Evolutionary conservation across 2,797 vertebrate species (phyloP).

Genomic region (Oryzias dopingdopingensis): DNA sequence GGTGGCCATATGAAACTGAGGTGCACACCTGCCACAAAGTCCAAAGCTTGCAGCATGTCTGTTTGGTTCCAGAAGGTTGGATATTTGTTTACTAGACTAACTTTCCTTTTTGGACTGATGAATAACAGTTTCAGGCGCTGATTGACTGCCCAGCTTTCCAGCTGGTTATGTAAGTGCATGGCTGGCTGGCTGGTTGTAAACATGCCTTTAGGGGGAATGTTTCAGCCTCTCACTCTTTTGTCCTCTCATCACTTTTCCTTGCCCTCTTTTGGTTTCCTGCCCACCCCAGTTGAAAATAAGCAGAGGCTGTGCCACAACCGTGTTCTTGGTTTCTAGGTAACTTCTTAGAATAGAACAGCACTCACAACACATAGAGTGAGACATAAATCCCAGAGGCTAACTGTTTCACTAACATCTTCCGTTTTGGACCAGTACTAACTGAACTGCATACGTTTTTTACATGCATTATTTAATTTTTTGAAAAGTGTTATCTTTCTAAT

Average conservation of each 20-base stretch:
- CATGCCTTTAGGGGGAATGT: slow-evolving; percentile 16
- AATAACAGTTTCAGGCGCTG: slow-evolving; percentile 27
- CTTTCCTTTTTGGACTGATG: slow-evolving; percentile 31
- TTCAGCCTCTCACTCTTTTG: slow-evolving; percentile 23
- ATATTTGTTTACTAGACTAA: slow-evolving; percentile 22
- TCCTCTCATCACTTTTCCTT: slow-evolving; percentile 26
- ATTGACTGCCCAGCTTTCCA: slow-evolving; percentile 24
- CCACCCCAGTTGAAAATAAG: slow-evolving; percentile 33
- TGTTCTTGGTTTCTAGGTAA: slow-evolving; percentile 62
- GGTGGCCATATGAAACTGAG: slow-evolving; percentile 42
- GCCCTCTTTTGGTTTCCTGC: slow-evolving; percentile 26
- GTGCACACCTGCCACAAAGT: slow-evolving; percentile 60
- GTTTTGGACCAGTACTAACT: slow-evolving; percentile 46
- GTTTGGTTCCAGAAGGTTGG: slow-evolving; percentile 9
- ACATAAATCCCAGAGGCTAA: slow-evolving; percentile 58
- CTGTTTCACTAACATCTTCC: slow-evolving; percentile 54
- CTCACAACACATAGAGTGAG: slow-evolving; percentile 54
- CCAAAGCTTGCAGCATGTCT: slow-evolving; percentile 37
- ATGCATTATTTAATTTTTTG: background rate
- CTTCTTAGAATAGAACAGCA: slow-evolving; percentile 72
- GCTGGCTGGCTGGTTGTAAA: slow-evolving; percentile 28
- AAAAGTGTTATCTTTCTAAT: too few species aligned
- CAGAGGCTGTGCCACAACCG: slow-evolving; percentile 55
- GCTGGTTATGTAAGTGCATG: slow-evolving; percentile 36
- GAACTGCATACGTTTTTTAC: slow-evolving; percentile 20